These are phyloP conservation scores for Harpegnathos saltator DNA, from an alignment of 1,140 invertebrate species.

Conservation along the genomic window DNA sequence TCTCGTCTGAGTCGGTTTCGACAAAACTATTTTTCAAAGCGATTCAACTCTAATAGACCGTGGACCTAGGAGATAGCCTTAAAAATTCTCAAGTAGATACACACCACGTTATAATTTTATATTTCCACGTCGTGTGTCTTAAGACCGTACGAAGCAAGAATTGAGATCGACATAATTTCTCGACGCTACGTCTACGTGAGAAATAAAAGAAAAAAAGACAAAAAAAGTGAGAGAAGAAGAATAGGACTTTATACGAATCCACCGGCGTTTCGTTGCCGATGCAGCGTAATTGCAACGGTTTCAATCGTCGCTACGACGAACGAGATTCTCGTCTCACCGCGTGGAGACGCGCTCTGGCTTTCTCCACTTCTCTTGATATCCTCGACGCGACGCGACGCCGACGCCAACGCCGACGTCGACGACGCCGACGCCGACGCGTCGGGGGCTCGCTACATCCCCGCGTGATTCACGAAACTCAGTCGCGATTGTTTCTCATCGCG, in stretches of 20 bases:
- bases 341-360: conserved; percentile 6
- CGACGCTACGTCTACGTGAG: not conserved
- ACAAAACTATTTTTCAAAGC: conserved; percentile 12
- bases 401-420: too few species aligned
- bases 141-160: not conserved
- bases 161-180: not conserved
- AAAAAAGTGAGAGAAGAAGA: too few species aligned
- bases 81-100: conserved; percentile 23
- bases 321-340: not conserved
- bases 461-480: not conserved
- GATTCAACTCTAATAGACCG: not conserved
- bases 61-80: not conserved
- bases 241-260: too few species aligned
- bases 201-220: too few species aligned
- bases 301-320: conserved; percentile 4
- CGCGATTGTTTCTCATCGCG: conserved; percentile 4
- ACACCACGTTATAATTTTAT: conserved; percentile 29
- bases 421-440: too few species aligned
- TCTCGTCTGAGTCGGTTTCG: conserved; percentile 7
- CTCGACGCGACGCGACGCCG: too few species aligned
- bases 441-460: not conserved
- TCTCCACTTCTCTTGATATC: not conserved
- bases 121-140: not conserved
- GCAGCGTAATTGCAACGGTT: not conserved
- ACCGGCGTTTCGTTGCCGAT: not conserved